Base-by-base conservation (phyloP, 2,113 vertebrate species). In the Chascanopsetta lugubris region DNA sequence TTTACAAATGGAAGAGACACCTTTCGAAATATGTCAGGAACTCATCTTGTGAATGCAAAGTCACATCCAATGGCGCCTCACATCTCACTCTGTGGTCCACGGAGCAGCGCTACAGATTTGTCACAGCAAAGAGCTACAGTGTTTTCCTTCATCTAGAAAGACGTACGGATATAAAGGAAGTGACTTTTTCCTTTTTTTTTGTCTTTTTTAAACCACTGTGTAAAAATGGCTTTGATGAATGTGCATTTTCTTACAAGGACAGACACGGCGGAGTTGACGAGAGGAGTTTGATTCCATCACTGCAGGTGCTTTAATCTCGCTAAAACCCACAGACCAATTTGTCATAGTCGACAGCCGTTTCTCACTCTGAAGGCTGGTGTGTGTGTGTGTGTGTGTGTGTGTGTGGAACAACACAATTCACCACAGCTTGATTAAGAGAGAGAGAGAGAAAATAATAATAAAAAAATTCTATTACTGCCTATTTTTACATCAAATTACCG, bases 301-400 rank as follows among this genome's bases (percentile, higher is more conserved):
- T 38, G 65, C 61, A 76, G 48, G 49, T 59, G 45, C 55, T 66
- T 63, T 70, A 64, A 79, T 80, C 70, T 55, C 0, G 1, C 24
- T 56, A 61, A 80, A 75, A 69, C 24, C n/a, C 59, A 61, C 51
- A 57, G 20, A 61, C 10, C 57, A 54, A 68, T 78, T 73, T 65
- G 61, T 85, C 60, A 63, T n/a, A 46, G 58, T 20, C 78, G 71
- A 78, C 75, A 80, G 65, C 48, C 20, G 70, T 66, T 76, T 70
- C n/a, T 83, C 72, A 72, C 26, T 38, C 17, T 42, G 17, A 69
- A 59, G 29, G 47, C 46, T 55, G 27, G 22, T 15, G 15, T 32
- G 15, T 2, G 25, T 26, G 15, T 5, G n/a, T n/a, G n/a, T n/a
- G n/a, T n/a, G n/a, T n/a, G n/a, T n/a, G n/a, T n/a, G n/a, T n/a